Conservation (phyloP, 2,888 invertebrate genomes). For the Ischnura elegans region DNA sequence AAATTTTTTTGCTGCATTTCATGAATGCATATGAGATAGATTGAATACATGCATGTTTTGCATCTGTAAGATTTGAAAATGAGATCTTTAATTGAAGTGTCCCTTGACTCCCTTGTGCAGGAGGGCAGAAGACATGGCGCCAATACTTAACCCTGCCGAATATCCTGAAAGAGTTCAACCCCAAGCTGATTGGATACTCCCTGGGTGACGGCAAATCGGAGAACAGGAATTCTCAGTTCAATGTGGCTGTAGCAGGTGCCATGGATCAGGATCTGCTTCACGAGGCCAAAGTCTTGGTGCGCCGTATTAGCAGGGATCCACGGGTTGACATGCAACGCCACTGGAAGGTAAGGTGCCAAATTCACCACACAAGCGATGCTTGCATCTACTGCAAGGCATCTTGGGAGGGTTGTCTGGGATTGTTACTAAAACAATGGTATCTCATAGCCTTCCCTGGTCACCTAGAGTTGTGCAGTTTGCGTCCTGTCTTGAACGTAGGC, state of each 20-base stretch:
- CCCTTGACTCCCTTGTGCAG: slow-evolving; percentile 76
- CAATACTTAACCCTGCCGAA: slow-evolving; percentile 86
- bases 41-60: no score
- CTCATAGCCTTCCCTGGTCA: background rate
- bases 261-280: slow-evolving; percentile 85
- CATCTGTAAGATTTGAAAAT: no score
- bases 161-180: slow-evolving; percentile 87
- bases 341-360: slow-evolving; percentile 83
- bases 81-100: no score
- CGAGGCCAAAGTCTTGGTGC: slow-evolving; percentile 85
- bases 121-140: slow-evolving; percentile 86
- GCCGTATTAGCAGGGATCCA: slow-evolving; percentile 82
- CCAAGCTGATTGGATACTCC: slow-evolving; percentile 85
- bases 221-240: slow-evolving; percentile 79
- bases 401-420: no score
- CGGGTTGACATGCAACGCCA: slow-evolving; percentile 82
- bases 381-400: background rate
- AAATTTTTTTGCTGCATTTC: no score
- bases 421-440: no score
- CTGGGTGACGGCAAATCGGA: slow-evolving; percentile 84
- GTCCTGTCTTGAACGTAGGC: background rate
- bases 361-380: background rate
- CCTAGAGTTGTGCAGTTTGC: background rate
- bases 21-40: no score
- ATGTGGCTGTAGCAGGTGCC: slow-evolving; percentile 87